phyloP scores from a whole-genome alignment of 2,113 vertebrate species.

The Otocyon megalotis region DNA sequence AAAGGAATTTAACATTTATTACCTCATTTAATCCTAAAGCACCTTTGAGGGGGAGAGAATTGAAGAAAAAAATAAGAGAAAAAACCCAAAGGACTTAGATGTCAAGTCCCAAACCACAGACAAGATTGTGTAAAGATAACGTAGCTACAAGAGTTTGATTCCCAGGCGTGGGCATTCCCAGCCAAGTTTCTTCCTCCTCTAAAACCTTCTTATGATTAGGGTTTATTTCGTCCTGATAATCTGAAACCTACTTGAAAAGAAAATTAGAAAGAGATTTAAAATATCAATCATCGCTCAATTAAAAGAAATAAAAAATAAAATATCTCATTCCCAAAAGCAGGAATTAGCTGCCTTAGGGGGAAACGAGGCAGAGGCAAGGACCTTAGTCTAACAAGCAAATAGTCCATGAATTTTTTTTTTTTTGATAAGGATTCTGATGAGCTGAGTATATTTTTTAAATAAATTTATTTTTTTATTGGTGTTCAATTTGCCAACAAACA shows the following conservation, averaged over 20 bases:
- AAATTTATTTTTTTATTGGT: no score
- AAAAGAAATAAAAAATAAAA: conserved; percentile 29
- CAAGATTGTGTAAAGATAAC: not conserved
- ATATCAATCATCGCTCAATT: not conserved
- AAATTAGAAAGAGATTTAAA: not conserved
- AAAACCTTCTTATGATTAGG: not conserved
- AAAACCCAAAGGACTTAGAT: not conserved
- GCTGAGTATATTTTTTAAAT: no score
- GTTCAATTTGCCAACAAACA: no score
- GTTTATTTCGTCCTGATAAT: not conserved
- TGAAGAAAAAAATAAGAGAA: not conserved
- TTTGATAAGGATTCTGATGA: no score
- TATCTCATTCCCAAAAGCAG: not conserved
- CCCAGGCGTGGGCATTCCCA: not conserved
- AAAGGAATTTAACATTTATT: conserved; percentile 15
- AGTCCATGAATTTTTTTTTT: not conserved
- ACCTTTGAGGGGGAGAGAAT: not conserved
- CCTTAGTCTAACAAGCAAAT: not conserved
- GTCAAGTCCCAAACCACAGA: not conserved
- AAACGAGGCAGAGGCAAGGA: not conserved
- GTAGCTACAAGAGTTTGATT: not conserved
- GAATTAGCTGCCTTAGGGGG: not conserved
- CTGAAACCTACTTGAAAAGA: not conserved
- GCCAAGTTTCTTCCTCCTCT: not conserved
- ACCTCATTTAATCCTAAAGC: conserved; percentile 21